phyloP scores from a whole-genome alignment of 2,113 vertebrate genomes.

The Mohoua ochrocephala region DNA sequence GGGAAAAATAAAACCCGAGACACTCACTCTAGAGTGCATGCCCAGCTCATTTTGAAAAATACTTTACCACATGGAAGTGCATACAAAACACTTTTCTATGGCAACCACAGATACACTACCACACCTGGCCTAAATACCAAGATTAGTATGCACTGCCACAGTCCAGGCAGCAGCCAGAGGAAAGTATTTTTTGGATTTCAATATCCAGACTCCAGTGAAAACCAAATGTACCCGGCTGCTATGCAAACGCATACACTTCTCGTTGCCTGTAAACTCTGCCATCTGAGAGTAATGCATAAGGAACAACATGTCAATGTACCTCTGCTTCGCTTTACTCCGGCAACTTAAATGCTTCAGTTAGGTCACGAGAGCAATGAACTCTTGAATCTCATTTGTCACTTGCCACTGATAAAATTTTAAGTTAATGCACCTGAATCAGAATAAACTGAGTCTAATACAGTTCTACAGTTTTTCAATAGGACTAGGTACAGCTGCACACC shows the following conservation, averaged over 20 bases:
- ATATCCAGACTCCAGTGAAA: not conserved
- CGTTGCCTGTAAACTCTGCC: not conserved
- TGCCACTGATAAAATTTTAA: not conserved
- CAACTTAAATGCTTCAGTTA: not conserved
- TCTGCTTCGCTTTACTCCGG: not conserved
- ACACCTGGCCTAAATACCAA: not conserved
- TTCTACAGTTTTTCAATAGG: not conserved
- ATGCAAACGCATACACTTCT: not conserved
- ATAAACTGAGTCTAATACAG: not conserved
- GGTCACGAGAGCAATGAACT: not conserved
- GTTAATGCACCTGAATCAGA: not conserved
- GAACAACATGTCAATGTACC: not conserved
- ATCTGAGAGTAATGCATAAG: not conserved
- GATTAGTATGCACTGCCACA: not conserved
- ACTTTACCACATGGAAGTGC: not conserved
- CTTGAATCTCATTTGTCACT: not conserved
- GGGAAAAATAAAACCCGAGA: rapidly evolving
- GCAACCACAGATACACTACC: not conserved
- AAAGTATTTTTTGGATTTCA: not conserved
- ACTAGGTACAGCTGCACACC: not conserved
- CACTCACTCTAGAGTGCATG: not conserved
- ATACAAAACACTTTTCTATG: not conserved
- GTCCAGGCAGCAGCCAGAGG: not conserved
- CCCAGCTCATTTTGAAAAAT: not conserved
- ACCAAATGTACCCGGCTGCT: not conserved